Conservation (phyloP, 2,797 vertebrate genomes). For the Cyclopterus lumpus region DNA sequence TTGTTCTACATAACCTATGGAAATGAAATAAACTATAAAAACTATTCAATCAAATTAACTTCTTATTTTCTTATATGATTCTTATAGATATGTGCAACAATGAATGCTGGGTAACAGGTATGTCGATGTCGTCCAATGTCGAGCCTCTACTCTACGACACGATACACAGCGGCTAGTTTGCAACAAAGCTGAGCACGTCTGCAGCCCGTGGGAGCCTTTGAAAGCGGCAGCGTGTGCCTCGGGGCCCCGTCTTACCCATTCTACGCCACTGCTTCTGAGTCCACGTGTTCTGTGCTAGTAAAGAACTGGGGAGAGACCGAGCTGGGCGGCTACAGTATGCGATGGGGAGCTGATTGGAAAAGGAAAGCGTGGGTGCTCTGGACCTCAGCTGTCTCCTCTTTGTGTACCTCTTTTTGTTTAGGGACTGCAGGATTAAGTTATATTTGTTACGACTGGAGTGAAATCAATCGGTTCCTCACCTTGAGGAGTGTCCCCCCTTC, state of each 20-base stretch:
- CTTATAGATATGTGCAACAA: too few relatives aligned
- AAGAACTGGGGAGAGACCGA: neutral
- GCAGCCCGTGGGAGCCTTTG: neutral
- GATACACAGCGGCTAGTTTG: neutral
- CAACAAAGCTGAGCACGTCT: neutral
- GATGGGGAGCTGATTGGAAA: neutral
- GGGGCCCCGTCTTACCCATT: too few relatives aligned
- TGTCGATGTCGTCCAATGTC: neutral
- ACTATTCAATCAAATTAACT: too few relatives aligned
- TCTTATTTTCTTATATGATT: too few relatives aligned
- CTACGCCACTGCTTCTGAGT: neutral
- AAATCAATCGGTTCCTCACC: slow-evolving; percentile 79
- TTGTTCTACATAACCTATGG: too few relatives aligned
- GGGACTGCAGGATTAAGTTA: neutral
- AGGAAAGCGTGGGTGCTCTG: neutral
- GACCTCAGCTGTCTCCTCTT: neutral
- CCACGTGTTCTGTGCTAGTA: neutral
- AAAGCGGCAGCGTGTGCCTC: neutral
- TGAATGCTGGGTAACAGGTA: neutral
- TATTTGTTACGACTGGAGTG: neutral
- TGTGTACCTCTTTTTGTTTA: too few relatives aligned
- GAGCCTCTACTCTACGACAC: neutral
- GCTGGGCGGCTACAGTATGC: neutral
- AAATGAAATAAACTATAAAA: neutral
- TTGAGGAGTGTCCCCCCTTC: slow-evolving; percentile 77